Evolutionary conservation across 1,140 invertebrate genomes (phyloP), one percentile per base, ranked within the genome.

Genomic region (Drosophila nasuta): DNA sequence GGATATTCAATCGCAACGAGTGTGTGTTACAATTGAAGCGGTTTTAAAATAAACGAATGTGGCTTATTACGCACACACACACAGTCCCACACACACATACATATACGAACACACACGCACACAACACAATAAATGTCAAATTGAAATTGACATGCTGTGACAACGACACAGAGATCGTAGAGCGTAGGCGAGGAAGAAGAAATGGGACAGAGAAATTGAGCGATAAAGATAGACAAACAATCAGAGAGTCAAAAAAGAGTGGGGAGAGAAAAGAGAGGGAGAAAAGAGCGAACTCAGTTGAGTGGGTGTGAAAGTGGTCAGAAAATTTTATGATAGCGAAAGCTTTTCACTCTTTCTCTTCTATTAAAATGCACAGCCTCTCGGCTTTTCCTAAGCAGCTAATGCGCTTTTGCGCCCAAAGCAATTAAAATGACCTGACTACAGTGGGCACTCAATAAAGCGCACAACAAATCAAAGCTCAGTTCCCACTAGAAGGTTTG

Each of bases 1-100:
- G 80, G 73, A 73, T 80, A 87, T 87, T 88, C 77, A 88, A 87
- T 88, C 64, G 83, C 77, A 69, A 60, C 33, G 72, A 67, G 77
- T 71, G 69, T 80, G 83, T 48, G 80, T 73, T 77, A 87, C 83
- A 87, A 87, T 87, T 81, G 83, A 78, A 89, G 83, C 85, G 83
- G 81, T 83, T 88, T 88, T 85, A 75, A 85, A 88, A 88, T 88
- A 83, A 88, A 81, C 86, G 83, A 83, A 88, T 89, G 85, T 74
- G 83, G 83, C 83, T 88, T 88, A 88, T 88, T 88, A 87, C 62
- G 65, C 77, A 81, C 64, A 77, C 59, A 13, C 65, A 57, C 48
- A 56, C 59, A 65, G 11, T 57, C 1, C 46, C 8, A 17, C 20
- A 11, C 30, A 10, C 8, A 52, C 15, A 49, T 7, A 48, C 33